Evolutionary conservation across 2,888 invertebrate genomes (phyloP), one percentile per base, ranked within the genome.

Genomic region (Hyalella azteca): DNA sequence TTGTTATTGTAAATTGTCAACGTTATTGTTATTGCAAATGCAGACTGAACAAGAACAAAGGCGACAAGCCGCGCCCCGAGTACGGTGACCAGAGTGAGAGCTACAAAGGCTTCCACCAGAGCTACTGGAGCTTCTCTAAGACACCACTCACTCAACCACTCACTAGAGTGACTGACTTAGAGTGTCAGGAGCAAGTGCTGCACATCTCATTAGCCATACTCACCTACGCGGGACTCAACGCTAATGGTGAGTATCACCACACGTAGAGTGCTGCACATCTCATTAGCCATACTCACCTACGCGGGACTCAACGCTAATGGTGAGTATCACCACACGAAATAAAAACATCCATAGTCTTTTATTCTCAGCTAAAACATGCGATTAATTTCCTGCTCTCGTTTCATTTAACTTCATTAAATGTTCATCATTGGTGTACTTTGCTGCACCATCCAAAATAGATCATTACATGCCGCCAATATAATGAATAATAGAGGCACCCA

Each of bases 91-190:
- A 93, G 79, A 93, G 94, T 29, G 95, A 95, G 89, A 92, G 93
- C 59, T 95, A 95, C 88, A 95, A 95, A 88, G 94, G 94, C 78
- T 95, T 93, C 88, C 93, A 94, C 13, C 92, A 94, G 84, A 92
- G 91, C 29, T 96, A 93, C 89, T 97, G 97, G 97, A 93, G 95
- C 59, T 97, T 96, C 89, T 93, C 93, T 86, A 92, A 95, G 85
- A 91, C 93, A 82, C 91, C 92, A 9, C 89, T 96, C 79, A 91
- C 93, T 2, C 95, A 96, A 88, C 94, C 94, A 86, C 91, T 97
- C 82, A 94, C 93, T 80, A 92, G 93, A 86, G 90, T 96, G 82
- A 92, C 93, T 78, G 96, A 96, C 88, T 92, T 93, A 1, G 95
- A 96, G 86, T 94, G 88, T 80, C 89, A 97, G 87, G 94, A 94